These are phyloP conservation scores for Cyaniris semiargus DNA, from an alignment of 2,888 invertebrate genomes.

Conservation along the genomic window DNA sequence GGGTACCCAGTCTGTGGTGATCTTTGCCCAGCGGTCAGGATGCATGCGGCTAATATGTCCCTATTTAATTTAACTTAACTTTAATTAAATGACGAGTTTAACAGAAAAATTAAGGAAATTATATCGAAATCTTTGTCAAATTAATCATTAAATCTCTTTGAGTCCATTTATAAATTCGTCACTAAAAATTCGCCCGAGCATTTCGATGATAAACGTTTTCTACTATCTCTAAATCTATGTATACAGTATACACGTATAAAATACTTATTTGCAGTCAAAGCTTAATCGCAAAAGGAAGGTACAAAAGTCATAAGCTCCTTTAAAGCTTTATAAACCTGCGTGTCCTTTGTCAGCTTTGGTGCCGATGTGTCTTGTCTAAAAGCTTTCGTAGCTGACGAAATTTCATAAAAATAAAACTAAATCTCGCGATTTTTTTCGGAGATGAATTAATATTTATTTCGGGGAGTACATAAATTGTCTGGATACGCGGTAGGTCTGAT, in stretches of 20 bases:
- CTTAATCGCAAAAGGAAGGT: not conserved
- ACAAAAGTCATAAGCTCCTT: conserved; percentile 6
- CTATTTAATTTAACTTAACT: too few species aligned
- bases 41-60: too few species aligned
- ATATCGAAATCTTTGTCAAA: too few species aligned
- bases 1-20: too few species aligned
- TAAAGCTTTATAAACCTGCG: not conserved
- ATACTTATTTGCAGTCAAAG: not conserved
- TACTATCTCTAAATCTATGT: not conserved
- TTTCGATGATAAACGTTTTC: not conserved
- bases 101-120: too few species aligned
- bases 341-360: conserved; percentile 6
- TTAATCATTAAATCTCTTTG: too few species aligned
- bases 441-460: conserved; percentile 18
- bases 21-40: too few species aligned
- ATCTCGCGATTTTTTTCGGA: not conserved
- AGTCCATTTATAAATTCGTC: too few species aligned
- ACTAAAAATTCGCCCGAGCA: too few species aligned
- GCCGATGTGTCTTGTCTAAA: not conserved
- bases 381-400: not conserved
- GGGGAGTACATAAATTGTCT: not conserved
- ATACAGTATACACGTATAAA: not conserved
- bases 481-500: not conserved
- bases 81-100: too few species aligned
- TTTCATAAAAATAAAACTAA: not conserved